Evolutionary conservation across 2,888 invertebrate species (phyloP), one percentile per base, ranked within the genome.

Genomic region (Parnassius mnemosyne): DNA sequence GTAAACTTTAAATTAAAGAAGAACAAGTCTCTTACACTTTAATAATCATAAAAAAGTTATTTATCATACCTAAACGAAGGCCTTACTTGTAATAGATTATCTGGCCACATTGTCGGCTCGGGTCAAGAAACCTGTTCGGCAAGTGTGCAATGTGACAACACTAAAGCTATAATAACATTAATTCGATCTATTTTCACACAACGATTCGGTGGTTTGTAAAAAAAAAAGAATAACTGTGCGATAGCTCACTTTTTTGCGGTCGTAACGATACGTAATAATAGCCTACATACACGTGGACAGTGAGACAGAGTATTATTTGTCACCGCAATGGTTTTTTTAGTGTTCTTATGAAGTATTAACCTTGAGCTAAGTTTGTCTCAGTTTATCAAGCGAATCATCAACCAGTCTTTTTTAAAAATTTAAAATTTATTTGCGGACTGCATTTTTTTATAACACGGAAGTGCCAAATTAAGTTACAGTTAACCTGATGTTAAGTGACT

Each of bases 301-400:
- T 41, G 56, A 47, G 52, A 53, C 57, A 13, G 49, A 16, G 52
- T 57, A 47, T 57, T 62, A 50, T 53, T 46, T 62, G 61, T 57
- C 61, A 61, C 47, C 57, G 49, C 53, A 53, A 46, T 12, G 20
- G 25, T 61, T 50, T 13, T 5, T 50, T 41, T 25, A n/a, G 51
- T 13, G 59, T 53, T 60, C 51, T 61, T 61, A 16, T 56, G 34
- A 51, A 34, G 46, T 3, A 55, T 54, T 61, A 51, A 25, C 60
- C 55, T 61, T 61, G 55, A 51, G 51, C 51, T 44, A 43, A 46
- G 46, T 7, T 46, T 46, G 34, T 34, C 34, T 34, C 25, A 3
- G 5, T 3, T 25, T 25, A 3, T 25, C 25, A 25, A 25, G 25
- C 25, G 3, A 25, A 25, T 25, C 25, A 25, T 25, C 25, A 25